Conservation (phyloP, 23 tunicate species). For the Trididemnum clinides region DNA sequence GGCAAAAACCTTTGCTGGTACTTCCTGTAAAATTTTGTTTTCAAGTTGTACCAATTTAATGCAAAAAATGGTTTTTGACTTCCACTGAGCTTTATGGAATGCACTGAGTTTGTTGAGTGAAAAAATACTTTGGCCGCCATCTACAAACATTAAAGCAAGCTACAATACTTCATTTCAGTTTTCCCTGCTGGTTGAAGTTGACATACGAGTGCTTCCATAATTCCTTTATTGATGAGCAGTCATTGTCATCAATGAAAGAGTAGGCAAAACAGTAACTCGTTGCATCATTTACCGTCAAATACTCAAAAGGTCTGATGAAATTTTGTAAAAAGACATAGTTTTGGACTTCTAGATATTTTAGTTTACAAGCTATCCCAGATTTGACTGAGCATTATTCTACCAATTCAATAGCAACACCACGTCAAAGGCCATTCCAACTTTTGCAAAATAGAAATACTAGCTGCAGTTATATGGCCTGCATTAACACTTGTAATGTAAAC, state of each 20-base stretch:
- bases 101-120: background rate
- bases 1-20: background rate
- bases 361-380: background rate
- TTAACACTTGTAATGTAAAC: background rate
- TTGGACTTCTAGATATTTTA: background rate
- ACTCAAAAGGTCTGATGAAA: background rate
- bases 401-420: background rate
- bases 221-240: background rate
- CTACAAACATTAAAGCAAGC: background rate
- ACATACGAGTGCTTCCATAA: background rate
- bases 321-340: background rate
- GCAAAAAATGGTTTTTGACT: background rate
- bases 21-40: background rate
- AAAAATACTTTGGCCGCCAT: background rate
- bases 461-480: slow-evolving; percentile 4
- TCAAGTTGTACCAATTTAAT: background rate
- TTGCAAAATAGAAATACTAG: background rate
- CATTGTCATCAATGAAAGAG: background rate
- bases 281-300: background rate
- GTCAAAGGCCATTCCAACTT: background rate
- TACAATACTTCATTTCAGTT: background rate
- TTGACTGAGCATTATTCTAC: background rate
- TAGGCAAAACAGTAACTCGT: background rate
- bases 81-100: background rate
- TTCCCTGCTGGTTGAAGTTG: background rate